These are phyloP conservation scores for Drosophila kokeensis DNA, from an alignment of 2,888 invertebrate genomes.

Conservation along the genomic window DNA sequence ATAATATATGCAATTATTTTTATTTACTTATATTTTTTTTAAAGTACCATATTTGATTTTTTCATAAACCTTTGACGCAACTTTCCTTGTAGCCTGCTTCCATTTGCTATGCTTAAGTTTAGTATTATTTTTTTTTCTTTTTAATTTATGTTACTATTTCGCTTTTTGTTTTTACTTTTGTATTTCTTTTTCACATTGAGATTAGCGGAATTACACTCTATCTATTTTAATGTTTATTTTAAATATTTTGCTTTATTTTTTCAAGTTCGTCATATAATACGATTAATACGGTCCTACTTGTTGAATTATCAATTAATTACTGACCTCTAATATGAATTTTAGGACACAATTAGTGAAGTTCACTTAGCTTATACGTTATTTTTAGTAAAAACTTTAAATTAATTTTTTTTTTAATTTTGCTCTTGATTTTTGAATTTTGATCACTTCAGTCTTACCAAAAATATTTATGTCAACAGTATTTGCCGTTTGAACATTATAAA, in stretches of 20 bases:
- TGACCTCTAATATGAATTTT: conserved; percentile 65
- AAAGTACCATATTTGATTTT: conserved; percentile 33
- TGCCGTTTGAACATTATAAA: conserved; percentile 45
- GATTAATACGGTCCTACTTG: conserved; percentile 47
- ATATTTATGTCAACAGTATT: conserved; percentile 47
- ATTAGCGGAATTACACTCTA: conserved; percentile 69
- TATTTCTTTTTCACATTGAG: conserved; percentile 63
- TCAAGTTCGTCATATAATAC: conserved; percentile 45
- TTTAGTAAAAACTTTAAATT: conserved; percentile 42
- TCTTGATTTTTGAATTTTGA: conserved; percentile 60
- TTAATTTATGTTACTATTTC: conserved; percentile 14
- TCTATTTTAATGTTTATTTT: conserved; percentile 49
- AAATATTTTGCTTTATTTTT: conserved; percentile 29
- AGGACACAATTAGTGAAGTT: conserved; percentile 71
- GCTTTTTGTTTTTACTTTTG: conserved; percentile 3
- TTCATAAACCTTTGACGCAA: conserved; percentile 24
- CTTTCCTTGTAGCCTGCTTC: conserved; percentile 37
- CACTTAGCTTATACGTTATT: conserved; percentile 53
- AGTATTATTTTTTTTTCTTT: background rate
- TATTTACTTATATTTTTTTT: conserved; percentile 31
- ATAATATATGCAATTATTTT: conserved; percentile 43
- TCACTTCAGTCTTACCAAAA: conserved; percentile 80
- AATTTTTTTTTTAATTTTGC: conserved; percentile 41
- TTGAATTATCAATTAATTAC: conserved; percentile 37
- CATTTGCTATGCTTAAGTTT: conserved; percentile 57